A percentile compares a stretch with the other conserved stretches of the same genome.
Evolutionary conservation across 2,888 invertebrate species (phyloP).

Genomic region (Aromia moschata): DNA sequence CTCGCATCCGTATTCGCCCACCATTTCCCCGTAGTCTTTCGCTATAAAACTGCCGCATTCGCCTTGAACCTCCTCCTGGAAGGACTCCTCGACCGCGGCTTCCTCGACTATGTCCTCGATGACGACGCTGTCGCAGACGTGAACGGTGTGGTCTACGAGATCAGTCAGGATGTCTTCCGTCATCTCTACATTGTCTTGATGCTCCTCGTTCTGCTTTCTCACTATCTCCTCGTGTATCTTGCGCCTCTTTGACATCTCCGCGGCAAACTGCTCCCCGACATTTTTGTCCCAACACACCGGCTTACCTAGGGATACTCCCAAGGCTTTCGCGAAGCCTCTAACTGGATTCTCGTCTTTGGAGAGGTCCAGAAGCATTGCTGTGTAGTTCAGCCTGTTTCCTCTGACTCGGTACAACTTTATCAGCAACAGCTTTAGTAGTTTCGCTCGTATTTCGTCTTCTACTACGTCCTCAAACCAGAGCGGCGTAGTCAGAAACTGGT

Average conservation of each 20-base stretch:
- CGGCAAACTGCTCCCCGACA: conserved; percentile 65
- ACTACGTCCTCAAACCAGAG: conserved; percentile 62
- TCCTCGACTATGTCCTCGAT: conserved; percentile 42
- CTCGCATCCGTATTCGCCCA: neutral
- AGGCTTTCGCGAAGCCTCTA: conserved; percentile 68
- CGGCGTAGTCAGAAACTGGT: conserved; percentile 55
- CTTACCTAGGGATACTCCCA: conserved; percentile 68
- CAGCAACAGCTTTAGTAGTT: conserved; percentile 66
- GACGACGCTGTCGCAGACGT: conserved; percentile 43
- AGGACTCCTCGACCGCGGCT: neutral
- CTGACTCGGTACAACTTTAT: conserved; percentile 67
- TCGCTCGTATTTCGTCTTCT: conserved; percentile 33
- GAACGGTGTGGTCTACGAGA: conserved; percentile 44
- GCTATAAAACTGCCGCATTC: neutral
- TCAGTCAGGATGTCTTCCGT: conserved; percentile 44
- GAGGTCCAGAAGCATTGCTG: conserved; percentile 70
- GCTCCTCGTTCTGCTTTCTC: conserved; percentile 38
- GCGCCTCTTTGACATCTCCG: conserved; percentile 35
- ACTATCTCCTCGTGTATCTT: conserved; percentile 42
- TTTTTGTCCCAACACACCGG: conserved; percentile 64
- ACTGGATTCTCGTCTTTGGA: conserved; percentile 68
- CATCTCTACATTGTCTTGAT: conserved; percentile 38
- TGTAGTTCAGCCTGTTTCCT: conserved; percentile 68
- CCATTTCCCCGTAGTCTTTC: neutral
- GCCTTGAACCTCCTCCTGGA: neutral